Evolutionary conservation across 2,888 invertebrate genomes (phyloP), one percentile per base, ranked within the genome.

Genomic region (Coremacera marginata): DNA sequence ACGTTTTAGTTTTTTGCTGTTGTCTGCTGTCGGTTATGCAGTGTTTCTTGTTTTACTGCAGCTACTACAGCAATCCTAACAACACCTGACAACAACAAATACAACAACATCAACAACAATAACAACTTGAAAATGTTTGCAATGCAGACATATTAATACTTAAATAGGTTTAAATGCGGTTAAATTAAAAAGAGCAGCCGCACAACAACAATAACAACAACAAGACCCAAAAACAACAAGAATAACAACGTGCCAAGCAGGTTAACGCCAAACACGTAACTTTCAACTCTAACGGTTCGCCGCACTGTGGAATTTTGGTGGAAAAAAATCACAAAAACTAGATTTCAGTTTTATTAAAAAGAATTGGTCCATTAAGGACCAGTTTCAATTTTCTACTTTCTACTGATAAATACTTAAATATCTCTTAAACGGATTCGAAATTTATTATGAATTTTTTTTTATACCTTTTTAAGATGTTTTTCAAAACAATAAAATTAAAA

Each of bases 111-210:
- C 62, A 49, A 51, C 63, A 77, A 70, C 22, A 44, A 73, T 49
- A 60, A 75, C 44, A 27, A 51, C n/a, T 11, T 7, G 19, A 60
- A 25, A 67, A 70, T 62, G 11, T 51, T 51, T 68, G 65, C 65
- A 67, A 34, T 70, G 62, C 72, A 63, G 74, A 67, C 67, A 55
- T 74, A 74, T 74, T 74, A 74, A 74, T 74, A 67, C 74, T 74
- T 74, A 74, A 74, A 74, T 74, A 67, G 67, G 74, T 74, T 74
- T 74, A 74, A 74, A 74, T 74, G 74, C 52, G 65, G 74, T 74
- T 55, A 55, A 73, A 67, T 74, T 65, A 74, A 63, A 74, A 74
- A 55, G 31, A 55, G 67, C 55, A 25, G 57, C 60, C 16, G 19
- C 11, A 37, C 60, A 7, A 57, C 37, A 51, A 49, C 22, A 19